Percentiles rank a stretch among this genome's conserved stretches.
These are phyloP conservation scores for Schizaphis graminum DNA, from an alignment of 2,888 invertebrate genomes.

Conservation along the genomic window DNA sequence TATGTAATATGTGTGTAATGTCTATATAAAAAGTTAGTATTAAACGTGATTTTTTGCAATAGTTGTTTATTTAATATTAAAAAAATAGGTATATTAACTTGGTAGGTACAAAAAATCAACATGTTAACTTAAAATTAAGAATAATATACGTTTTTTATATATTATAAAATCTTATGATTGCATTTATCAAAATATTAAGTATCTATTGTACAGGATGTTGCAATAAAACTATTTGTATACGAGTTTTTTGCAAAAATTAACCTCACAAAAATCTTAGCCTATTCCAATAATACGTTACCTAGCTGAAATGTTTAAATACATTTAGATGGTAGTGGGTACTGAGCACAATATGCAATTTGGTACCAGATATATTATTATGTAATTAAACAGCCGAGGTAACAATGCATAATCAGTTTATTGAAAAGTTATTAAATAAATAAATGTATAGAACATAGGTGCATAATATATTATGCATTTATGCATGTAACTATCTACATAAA, in stretches of 20 bases:
- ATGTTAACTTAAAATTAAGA: background rate
- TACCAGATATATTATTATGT: background rate
- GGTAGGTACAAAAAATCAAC: background rate
- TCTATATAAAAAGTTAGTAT: background rate
- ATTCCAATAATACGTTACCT: background rate
- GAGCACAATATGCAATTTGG: background rate
- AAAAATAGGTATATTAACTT: too few species aligned
- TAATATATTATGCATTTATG: background rate
- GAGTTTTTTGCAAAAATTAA: background rate
- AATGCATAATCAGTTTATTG: background rate
- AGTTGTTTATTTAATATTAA: too few species aligned
- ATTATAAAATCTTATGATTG: background rate
- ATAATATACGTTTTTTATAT: background rate
- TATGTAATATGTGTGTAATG: background rate
- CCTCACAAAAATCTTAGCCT: background rate
- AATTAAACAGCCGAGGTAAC: background rate
- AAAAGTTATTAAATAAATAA: background rate
- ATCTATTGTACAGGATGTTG: background rate
- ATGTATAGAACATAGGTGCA: background rate
- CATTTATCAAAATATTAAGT: background rate
- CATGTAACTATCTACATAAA: background rate
- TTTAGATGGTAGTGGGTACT: background rate
- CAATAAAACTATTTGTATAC: background rate
- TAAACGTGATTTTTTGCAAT: too few species aligned
- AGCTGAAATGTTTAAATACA: background rate